phyloP scores from a whole-genome alignment of 2,797 vertebrate species.

The Forpus xanthops region DNA sequence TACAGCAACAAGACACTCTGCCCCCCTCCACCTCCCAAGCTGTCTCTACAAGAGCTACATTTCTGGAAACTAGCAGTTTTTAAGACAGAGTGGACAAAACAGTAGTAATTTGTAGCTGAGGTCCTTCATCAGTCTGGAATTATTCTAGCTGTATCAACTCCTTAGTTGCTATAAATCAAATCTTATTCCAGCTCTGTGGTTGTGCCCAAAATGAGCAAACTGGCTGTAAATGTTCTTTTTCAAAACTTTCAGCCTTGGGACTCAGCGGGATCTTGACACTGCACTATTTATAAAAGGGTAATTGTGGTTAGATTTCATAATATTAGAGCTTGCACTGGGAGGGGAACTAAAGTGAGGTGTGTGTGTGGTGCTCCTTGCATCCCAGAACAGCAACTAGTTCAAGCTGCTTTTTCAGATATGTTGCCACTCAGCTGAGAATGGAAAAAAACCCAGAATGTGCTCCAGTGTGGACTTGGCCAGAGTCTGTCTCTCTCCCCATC shows the following conservation, averaged over 20 bases:
- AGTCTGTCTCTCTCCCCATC: background rate
- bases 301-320: constrained; percentile 55
- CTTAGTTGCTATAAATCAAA: constrained; percentile 16
- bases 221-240: constrained; percentile 9
- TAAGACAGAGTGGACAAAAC: background rate
- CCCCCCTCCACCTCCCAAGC: background rate
- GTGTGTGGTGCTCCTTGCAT: constrained; percentile 15
- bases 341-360: background rate
- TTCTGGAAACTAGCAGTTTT: background rate
- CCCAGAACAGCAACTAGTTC: background rate
- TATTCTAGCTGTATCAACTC: constrained; percentile 11
- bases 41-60: background rate
- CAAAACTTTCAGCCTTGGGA: background rate
- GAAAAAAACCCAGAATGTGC: background rate
- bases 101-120: constrained; percentile 24
- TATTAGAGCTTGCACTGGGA: background rate
- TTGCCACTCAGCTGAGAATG: background rate
- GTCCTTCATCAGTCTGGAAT: constrained; percentile 13
- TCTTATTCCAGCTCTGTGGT: background rate
- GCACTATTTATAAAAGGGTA: constrained; percentile 43
- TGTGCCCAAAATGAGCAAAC: background rate
- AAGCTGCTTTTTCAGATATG: background rate
- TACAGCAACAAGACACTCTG: background rate
- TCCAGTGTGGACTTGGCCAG: background rate
- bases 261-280: constrained; percentile 18